Conservation (phyloP, 2,888 invertebrate species). For the Hedychridium roseum region DNA sequence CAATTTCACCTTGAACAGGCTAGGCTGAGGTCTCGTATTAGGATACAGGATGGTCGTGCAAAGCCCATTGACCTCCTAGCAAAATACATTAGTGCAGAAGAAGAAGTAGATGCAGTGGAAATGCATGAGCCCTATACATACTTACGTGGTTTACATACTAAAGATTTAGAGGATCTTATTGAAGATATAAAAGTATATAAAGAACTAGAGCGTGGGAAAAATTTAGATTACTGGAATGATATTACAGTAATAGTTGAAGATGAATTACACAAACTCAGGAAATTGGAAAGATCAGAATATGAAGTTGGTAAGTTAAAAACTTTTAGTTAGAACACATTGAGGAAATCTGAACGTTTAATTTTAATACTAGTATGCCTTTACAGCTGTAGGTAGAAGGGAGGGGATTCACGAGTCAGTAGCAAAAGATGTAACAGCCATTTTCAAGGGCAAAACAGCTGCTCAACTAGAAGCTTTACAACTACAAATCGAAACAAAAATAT, state of each 20-base stretch:
- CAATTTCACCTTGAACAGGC: constrained; percentile 98
- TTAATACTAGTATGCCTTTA: no score
- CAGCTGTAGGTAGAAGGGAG: constrained; percentile 71
- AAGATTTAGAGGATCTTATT: constrained; percentile 93
- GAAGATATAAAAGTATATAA: constrained; percentile 97
- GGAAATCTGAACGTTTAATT: no score
- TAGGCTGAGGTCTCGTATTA: constrained; percentile 88
- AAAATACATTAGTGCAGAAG: constrained; percentile 92
- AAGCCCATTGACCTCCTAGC: constrained; percentile 98
- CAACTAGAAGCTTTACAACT: constrained; percentile 85
- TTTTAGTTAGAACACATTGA: no score
- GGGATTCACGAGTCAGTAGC: constrained; percentile 92
- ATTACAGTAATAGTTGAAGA: constrained; percentile 94
- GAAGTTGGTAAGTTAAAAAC: constrained; percentile 63
- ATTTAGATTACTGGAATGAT: constrained; percentile 94
- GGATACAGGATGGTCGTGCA: constrained; percentile 95
- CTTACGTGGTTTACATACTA: constrained; percentile 86
- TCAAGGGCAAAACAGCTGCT: constrained; percentile 90
- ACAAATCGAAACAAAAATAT: constrained; percentile 88
- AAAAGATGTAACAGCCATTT: constrained; percentile 86
- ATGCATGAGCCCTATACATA: constrained; percentile 98
- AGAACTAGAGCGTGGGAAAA: constrained; percentile 87
- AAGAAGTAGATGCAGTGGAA: constrained; percentile 90
- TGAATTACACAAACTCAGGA: constrained; percentile 86
- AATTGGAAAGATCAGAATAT: constrained; percentile 73